phyloP scores from a whole-genome alignment of 2,888 invertebrate genomes.

The Encarsia formosa region DNA sequence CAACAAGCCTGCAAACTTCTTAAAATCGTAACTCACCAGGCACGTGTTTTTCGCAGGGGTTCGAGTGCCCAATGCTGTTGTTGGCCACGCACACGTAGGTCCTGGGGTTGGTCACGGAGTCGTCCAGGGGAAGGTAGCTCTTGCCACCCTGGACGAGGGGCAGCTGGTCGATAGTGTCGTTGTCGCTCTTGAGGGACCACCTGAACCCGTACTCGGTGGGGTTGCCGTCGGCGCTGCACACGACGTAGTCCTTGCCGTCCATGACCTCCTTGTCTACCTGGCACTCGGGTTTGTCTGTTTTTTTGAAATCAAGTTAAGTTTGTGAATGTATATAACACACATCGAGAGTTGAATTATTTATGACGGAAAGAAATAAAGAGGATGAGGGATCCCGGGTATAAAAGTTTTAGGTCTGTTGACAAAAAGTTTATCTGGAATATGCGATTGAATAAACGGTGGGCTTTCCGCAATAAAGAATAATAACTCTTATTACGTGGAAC shows the following conservation, averaged over 20 bases:
- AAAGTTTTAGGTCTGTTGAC: no score
- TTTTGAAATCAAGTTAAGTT: no score
- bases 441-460: no score
- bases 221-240: slow-evolving; percentile 79
- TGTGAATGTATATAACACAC: no score
- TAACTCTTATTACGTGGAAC: no score
- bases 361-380: no score
- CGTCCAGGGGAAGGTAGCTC: slow-evolving; percentile 63
- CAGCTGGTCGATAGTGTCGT: slow-evolving; percentile 68
- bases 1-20: no score
- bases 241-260: slow-evolving; percentile 71
- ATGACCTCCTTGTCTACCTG: slow-evolving; percentile 69
- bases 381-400: no score
- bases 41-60: slow-evolving; percentile 55
- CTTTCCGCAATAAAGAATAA: no score
- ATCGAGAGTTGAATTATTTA: no score
- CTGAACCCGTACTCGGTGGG: slow-evolving; percentile 73
- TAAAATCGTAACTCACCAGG: slow-evolving; percentile 50
- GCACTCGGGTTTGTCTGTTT: slow-evolving; percentile 81
- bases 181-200: slow-evolving; percentile 81
- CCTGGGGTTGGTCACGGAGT: slow-evolving; percentile 61
- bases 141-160: slow-evolving; percentile 56
- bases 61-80: slow-evolving; percentile 70
- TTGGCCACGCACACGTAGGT: slow-evolving; percentile 83
- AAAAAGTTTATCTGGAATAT: no score